Conservation (phyloP, 2,888 invertebrate genomes). For the Rotaria sp. region DNA sequence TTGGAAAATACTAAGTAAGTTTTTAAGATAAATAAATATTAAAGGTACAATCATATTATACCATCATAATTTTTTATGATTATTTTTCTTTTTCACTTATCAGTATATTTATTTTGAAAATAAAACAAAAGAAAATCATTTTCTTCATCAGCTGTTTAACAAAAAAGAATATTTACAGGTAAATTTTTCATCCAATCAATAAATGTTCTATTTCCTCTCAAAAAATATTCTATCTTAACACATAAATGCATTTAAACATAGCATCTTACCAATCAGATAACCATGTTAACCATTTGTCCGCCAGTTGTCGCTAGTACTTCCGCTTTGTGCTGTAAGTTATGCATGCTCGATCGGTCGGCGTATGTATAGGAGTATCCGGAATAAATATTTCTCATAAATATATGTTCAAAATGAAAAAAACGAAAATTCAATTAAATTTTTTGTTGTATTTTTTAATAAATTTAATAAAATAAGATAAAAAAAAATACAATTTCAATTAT, state of each 20-base stretch:
- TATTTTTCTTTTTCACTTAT: too few relatives aligned
- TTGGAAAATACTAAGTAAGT: background rate
- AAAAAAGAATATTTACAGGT: background rate
- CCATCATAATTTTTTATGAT: too few relatives aligned
- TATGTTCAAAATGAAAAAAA: background rate
- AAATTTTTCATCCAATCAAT: background rate
- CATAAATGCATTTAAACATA: background rate
- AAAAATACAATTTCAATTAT: background rate
- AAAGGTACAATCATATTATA: too few relatives aligned
- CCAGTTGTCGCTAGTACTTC: conserved; percentile 13
- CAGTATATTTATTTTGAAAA: background rate
- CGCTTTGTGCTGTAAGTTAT: conserved; percentile 10
- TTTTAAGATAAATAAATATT: too few relatives aligned
- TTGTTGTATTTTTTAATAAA: background rate
- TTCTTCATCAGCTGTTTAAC: background rate
- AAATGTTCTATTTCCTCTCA: background rate
- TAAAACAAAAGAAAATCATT: background rate
- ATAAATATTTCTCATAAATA: background rate
- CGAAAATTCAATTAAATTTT: background rate
- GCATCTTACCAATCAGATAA: background rate
- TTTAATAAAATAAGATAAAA: background rate
- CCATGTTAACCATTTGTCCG: background rate
- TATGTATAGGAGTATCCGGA: background rate
- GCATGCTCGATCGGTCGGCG: background rate
- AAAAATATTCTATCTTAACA: background rate